Base-by-base conservation (phyloP, 2,113 vertebrate species). In the Pelvicachromis taeniatus region DNA sequence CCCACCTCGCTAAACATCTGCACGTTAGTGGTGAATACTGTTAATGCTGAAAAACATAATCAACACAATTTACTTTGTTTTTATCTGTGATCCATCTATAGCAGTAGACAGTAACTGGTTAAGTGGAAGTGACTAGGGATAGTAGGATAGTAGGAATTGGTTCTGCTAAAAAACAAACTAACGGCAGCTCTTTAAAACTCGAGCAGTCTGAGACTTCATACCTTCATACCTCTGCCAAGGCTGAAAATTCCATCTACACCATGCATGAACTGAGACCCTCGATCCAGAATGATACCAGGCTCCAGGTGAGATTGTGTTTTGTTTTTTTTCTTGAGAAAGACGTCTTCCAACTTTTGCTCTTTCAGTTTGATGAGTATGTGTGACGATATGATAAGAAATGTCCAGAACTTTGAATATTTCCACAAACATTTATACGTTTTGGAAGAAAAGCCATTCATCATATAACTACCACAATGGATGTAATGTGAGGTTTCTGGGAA, bases 311-410 rank as follows among this genome's bases (percentile, higher is more conserved):
- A 68, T 42, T 68, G 12, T 6, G 63, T 42, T 68, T 14, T 68
- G 31, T 2, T 0, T 29, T 70, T 70, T 11, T 48, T 45, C 40
- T 17, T 10, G 13, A 29, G 21, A 70, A 70, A 70, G 63, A 0
- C 2, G 1, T 45, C 63, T 0, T 42, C 38, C 38, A 42, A 23
- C 7, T 14, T 42, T 68, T 42, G 38, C 38, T 65, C n/a, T 68
- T 42, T 21, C 61, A 40, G 33, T 63, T 38, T 63, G 59, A 38
- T 38, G 33, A 38, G 59, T 38, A 40, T 65, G 5, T 65, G 61
- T 40, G 61, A 3, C 13, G 61, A 21, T 40, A 40, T 61, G 9
- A 35, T 65, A 21, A 40, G 61, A 65, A 5, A 40, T 1, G 19
- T 21, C 61, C 61, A 38, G 35, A 65, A 38, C 59, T 21, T 65